A percentile compares a stretch with the other conserved stretches of the same genome.
Evolutionary conservation across 2,113 vertebrate genomes (phyloP).

Genomic region (Chlamydotis undulata): DNA sequence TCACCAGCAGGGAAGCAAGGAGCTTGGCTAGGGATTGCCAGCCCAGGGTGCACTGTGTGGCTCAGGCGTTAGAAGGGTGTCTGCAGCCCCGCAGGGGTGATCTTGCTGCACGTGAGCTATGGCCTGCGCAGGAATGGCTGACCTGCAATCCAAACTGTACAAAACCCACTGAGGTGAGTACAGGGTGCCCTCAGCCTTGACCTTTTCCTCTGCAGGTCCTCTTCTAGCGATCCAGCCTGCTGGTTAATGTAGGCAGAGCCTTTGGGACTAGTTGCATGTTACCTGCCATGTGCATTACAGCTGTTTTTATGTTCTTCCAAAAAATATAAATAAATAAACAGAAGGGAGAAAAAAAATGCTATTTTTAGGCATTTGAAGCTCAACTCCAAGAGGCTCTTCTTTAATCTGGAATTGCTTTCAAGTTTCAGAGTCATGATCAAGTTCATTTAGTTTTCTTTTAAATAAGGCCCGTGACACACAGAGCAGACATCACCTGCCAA

Average conservation of each 20-base stretch:
- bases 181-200: background rate
- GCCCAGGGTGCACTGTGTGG: rapidly evolving
- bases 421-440: background rate
- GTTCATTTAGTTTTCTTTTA: background rate
- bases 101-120: background rate
- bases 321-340: background rate
- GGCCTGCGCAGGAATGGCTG: too few species aligned
- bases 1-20: rapidly evolving
- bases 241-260: background rate
- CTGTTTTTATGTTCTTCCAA: rapidly evolving
- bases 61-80: background rate
- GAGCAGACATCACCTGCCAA: background rate
- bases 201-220: background rate
- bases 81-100: background rate
- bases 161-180: background rate
- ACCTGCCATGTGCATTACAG: background rate
- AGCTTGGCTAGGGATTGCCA: background rate
- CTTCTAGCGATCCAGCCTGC: background rate
- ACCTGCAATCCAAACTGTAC: background rate
- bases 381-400: background rate
- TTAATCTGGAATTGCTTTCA: background rate
- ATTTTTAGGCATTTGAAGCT: background rate
- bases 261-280: background rate
- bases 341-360: background rate
- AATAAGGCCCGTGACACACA: background rate